phyloP scores from a whole-genome alignment of 2,113 vertebrate species.

The Chlorodrepanis virens region DNA sequence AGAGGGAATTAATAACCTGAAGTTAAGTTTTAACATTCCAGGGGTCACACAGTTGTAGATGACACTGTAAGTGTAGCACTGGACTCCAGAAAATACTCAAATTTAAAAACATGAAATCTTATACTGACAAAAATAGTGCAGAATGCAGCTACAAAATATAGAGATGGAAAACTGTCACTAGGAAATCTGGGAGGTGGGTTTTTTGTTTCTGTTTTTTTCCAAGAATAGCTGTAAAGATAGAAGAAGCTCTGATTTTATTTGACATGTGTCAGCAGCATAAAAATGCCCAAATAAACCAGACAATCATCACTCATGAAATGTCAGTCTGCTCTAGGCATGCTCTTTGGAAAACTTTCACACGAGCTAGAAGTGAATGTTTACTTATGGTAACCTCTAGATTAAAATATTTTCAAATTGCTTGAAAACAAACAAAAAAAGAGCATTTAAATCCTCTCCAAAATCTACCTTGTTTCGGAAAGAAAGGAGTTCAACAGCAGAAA shows the following conservation, averaged over 20 bases:
- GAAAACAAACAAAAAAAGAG: background rate
- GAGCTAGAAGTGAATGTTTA: background rate
- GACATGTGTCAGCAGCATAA: conserved; percentile 44
- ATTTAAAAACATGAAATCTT: background rate
- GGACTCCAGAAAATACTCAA: background rate
- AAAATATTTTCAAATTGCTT: background rate
- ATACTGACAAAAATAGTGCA: background rate
- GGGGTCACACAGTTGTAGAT: background rate
- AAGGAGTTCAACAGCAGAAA: background rate
- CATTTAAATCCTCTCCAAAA: background rate
- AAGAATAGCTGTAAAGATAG: background rate
- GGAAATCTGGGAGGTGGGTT: background rate
- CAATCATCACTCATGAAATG: conserved; percentile 47
- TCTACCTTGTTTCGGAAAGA: background rate
- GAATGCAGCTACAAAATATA: background rate
- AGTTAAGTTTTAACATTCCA: background rate
- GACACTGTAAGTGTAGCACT: background rate
- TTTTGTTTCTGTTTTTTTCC: background rate
- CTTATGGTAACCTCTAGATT: background rate
- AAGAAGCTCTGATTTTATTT: conserved; percentile 33
- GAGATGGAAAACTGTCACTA: background rate
- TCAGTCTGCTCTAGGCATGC: conserved; percentile 15
- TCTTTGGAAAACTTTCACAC: background rate
- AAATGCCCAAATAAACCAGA: conserved; percentile 26
- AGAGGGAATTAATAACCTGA: background rate